Conservation (phyloP, 2,113 vertebrate species). For the Tautogolabrus adspersus region DNA sequence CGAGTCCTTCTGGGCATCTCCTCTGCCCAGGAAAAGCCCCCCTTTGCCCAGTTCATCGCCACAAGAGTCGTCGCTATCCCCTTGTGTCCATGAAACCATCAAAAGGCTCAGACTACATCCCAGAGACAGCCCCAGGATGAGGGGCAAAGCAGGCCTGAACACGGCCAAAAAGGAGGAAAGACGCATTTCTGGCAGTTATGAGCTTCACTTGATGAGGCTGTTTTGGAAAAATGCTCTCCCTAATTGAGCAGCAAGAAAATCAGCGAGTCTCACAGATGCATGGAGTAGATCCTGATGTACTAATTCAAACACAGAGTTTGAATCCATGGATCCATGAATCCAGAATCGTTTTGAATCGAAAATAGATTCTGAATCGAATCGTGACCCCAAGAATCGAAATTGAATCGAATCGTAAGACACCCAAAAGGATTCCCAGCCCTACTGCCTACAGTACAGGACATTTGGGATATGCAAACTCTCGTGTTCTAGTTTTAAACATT, state of each 20-base stretch:
- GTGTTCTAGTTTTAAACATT: background rate
- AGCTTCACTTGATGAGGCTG: constrained; percentile 5
- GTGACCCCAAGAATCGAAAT: too few relatives aligned
- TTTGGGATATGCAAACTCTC: constrained; percentile 4
- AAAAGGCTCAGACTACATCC: constrained; percentile 95
- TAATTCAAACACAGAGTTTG: too few relatives aligned
- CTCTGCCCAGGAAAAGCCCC: constrained; percentile 66
- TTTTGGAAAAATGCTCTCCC: background rate
- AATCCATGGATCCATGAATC: too few relatives aligned
- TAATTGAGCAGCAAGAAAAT: too few relatives aligned
- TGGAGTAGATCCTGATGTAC: too few relatives aligned
- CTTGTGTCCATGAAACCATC: constrained; percentile 93
- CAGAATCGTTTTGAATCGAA: too few relatives aligned
- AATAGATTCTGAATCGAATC: too few relatives aligned
- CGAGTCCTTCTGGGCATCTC: constrained; percentile 52
- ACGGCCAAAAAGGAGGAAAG: constrained; percentile 86
- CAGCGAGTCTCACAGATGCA: too few relatives aligned
- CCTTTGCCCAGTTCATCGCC: constrained; percentile 73
- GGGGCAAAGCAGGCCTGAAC: constrained; percentile 91
- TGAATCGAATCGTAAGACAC: too few relatives aligned
- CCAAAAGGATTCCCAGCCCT: background rate
- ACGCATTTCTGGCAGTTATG: constrained; percentile 82
- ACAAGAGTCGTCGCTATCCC: constrained; percentile 85
- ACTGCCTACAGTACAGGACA: background rate
- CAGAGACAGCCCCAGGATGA: constrained; percentile 93